Conservation (phyloP, 2,888 invertebrate genomes). For the Aphrophora alni region DNA sequence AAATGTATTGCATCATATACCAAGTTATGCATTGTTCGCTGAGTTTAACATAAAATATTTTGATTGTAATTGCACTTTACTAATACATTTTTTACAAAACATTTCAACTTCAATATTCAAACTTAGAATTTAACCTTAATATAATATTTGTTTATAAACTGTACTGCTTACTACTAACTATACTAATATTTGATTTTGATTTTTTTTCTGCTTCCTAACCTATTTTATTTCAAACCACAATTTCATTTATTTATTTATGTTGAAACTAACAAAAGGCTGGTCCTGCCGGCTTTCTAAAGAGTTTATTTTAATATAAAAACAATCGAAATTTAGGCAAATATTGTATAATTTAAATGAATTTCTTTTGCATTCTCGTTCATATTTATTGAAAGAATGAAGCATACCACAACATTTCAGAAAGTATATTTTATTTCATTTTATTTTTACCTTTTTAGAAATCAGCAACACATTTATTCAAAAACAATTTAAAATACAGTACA, state of each 20-base stretch:
- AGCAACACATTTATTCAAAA: not conserved
- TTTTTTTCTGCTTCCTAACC: constrained; percentile 45
- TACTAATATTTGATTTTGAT: constrained; percentile 46
- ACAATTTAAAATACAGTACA: not conserved
- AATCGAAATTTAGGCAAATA: constrained; percentile 33
- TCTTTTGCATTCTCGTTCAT: not conserved
- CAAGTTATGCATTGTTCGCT: too few relatives aligned
- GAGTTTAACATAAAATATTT: too few relatives aligned
- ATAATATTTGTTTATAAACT: constrained; percentile 37
- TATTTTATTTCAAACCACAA: constrained; percentile 45
- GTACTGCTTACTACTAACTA: constrained; percentile 24
- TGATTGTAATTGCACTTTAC: too few relatives aligned
- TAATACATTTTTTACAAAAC: too few relatives aligned
- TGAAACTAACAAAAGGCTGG: constrained; percentile 69
- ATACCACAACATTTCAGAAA: not conserved
- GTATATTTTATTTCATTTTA: too few relatives aligned
- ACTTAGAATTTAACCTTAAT: too few relatives aligned
- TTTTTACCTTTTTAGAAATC: not conserved
- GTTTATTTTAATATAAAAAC: constrained; percentile 79
- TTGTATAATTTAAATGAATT: constrained; percentile 28
- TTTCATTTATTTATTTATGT: constrained; percentile 42
- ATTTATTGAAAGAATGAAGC: not conserved
- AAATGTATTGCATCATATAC: too few relatives aligned
- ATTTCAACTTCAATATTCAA: too few relatives aligned
- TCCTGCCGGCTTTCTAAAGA: constrained; percentile 93